A percentile compares a stretch with the other conserved stretches of the same genome.
These are phyloP conservation scores for Morpho achilles DNA, from an alignment of 2,888 invertebrate genomes.

Conservation along the genomic window DNA sequence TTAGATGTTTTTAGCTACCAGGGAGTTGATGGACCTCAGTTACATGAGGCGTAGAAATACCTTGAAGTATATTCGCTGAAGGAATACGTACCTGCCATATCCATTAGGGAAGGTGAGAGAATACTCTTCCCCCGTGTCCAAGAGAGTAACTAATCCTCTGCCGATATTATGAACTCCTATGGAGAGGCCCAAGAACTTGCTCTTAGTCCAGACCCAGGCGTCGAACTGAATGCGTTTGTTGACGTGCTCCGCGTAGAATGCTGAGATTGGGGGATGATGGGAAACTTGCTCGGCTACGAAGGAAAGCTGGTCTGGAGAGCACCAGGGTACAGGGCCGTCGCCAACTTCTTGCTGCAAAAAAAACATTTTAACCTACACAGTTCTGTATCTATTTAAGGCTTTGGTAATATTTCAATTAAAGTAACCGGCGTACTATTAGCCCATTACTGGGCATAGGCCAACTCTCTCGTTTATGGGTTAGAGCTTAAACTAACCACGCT, in stretches of 20 bases:
- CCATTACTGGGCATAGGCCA: too few relatives aligned
- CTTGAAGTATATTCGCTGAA: not conserved
- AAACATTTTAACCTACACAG: not conserved
- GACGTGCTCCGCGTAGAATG: conserved; percentile 98
- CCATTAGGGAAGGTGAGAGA: conserved; percentile 98
- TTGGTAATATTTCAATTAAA: too few relatives aligned
- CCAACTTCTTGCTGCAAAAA: conserved; percentile 66
- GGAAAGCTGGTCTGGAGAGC: conserved; percentile 89
- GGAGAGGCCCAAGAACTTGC: conserved; percentile 98
- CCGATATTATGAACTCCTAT: conserved; percentile 99
- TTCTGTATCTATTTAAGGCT: too few relatives aligned
- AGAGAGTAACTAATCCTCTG: conserved; percentile 92
- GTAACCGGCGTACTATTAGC: too few relatives aligned
- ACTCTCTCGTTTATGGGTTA: too few relatives aligned
- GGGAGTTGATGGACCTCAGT: too few relatives aligned
- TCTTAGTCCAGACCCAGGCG: conserved; percentile 99
- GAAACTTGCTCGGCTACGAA: conserved; percentile 99
- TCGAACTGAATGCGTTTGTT: conserved; percentile 95
- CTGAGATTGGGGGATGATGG: conserved; percentile 99
- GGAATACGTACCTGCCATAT: conserved; percentile 88
- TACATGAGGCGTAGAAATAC: too few relatives aligned
- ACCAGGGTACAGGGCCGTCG: conserved; percentile 96
- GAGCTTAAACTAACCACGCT: too few relatives aligned
- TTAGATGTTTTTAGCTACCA: too few relatives aligned
- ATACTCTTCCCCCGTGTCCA: conserved; percentile 96